Percentiles rank a stretch among this genome's conserved stretches.
Conservation (phyloP, 2,888 invertebrate genomes). For the Platycheirus albimanus region DNA sequence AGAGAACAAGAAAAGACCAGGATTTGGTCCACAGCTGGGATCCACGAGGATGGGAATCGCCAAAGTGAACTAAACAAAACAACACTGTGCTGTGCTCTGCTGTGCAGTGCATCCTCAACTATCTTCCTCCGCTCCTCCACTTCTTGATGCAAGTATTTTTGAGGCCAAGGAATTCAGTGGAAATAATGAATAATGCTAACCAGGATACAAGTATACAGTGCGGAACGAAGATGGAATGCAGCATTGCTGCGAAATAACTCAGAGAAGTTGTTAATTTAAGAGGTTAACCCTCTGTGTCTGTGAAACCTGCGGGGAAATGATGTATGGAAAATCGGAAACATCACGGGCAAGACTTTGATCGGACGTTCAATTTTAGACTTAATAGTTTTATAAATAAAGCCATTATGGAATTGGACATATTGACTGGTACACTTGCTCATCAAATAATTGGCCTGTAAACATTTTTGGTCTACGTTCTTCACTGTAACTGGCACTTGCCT, state of each 20-base stretch:
- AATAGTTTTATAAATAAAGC: no score
- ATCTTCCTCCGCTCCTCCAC: not conserved
- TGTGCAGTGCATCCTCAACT: not conserved
- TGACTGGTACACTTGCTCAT: no score
- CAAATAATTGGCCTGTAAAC: no score
- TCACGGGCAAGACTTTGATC: not conserved
- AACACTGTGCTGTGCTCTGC: no score
- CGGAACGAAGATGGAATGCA: conserved; percentile 53
- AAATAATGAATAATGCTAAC: conserved; percentile 74
- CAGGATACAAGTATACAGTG: conserved; percentile 48
- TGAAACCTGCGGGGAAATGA: not conserved
- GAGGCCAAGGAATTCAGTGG: conserved; percentile 60
- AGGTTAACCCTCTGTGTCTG: conserved; percentile 4
- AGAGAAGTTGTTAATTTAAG: conserved; percentile 30
- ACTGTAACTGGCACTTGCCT: no score
- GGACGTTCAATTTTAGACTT: not conserved
- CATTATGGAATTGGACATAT: no score
- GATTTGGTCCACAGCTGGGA: conserved; percentile 43
- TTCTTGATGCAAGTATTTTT: not conserved
- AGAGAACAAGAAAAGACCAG: conserved; percentile 32
- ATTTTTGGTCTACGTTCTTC: no score
- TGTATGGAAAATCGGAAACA: not conserved
- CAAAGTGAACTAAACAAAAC: conserved; percentile 22
- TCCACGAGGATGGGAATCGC: conserved; percentile 22
- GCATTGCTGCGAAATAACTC: conserved; percentile 30